These are phyloP conservation scores for Melipona bicolor DNA, from an alignment of 2,888 invertebrate species.

Conservation along the genomic window DNA sequence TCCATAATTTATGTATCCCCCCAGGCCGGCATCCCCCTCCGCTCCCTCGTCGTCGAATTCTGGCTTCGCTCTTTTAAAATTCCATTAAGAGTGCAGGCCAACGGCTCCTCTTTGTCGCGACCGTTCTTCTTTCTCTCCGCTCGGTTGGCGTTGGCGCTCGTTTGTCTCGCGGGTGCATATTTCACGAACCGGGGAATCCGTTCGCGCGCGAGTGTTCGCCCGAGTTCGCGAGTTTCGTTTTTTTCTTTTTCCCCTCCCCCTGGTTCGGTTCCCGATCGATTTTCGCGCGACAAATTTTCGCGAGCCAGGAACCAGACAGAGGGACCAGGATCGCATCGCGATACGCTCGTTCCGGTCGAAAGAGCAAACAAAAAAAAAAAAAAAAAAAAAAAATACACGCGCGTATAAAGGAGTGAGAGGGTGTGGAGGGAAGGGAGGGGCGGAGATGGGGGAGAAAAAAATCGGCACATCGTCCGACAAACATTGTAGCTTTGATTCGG, in stretches of 20 bases:
- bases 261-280: neutral
- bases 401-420: neutral
- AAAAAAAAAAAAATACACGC: neutral
- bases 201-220: slow-evolving; percentile 1
- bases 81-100: slow-evolving; percentile 68
- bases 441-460: neutral
- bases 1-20: slow-evolving; percentile 73
- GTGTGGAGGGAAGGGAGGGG: neutral
- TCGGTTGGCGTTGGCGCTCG: slow-evolving; percentile 15
- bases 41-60: slow-evolving; percentile 54
- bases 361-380: neutral
- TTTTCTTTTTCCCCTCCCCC: no score
- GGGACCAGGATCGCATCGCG: neutral
- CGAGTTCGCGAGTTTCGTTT: slow-evolving; percentile 17
- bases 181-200: slow-evolving; percentile 36
- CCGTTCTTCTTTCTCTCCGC: slow-evolving; percentile 54
- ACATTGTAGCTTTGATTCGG: slow-evolving; percentile 19
- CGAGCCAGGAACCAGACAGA: no score
- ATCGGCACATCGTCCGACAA: neutral
- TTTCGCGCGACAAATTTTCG: neutral
- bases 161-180: slow-evolving; percentile 38
- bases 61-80: slow-evolving; percentile 70
- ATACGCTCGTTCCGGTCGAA: neutral
- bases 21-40: slow-evolving; percentile 52
- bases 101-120: slow-evolving; percentile 57